Evolutionary conservation across 2,113 vertebrate species (phyloP).

Genomic region (Pterocles orientalis): DNA sequence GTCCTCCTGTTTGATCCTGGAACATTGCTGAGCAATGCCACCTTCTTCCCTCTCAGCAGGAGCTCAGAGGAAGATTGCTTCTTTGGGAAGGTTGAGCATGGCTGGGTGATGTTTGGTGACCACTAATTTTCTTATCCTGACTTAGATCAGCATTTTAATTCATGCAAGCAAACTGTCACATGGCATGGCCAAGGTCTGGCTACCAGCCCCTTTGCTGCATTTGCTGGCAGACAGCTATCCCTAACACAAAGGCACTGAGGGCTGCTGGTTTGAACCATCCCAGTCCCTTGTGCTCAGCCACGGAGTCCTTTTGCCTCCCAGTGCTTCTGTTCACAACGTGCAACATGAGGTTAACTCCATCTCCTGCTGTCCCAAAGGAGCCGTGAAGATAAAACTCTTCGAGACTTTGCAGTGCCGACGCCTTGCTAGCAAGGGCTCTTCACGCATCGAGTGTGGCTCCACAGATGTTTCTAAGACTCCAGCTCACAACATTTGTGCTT

Average conservation of each 20-base stretch:
- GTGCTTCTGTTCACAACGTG: neutral
- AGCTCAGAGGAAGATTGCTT: neutral
- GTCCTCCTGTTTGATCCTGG: neutral
- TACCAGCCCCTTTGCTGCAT: neutral
- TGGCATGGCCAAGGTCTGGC: neutral
- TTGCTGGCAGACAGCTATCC: neutral
- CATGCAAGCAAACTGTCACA: neutral
- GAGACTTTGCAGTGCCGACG: neutral
- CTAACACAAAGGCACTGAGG: neutral
- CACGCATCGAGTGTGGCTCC: neutral
- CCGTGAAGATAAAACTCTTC: neutral
- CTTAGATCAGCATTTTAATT: neutral
- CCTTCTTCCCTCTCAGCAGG: neutral
- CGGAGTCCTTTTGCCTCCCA: neutral
- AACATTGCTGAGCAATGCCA: neutral
- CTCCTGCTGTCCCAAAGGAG: neutral
- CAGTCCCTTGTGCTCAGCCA: neutral
- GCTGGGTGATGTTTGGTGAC: neutral
- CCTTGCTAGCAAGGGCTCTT: neutral
- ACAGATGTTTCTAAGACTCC: neutral
- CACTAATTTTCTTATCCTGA: neutral
- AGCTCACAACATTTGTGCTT: rapidly evolving
- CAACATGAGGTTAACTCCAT: neutral
- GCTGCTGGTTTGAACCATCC: neutral
- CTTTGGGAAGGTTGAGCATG: neutral